phyloP scores from a whole-genome alignment of 2,797 vertebrate species.

The Alca torda region DNA sequence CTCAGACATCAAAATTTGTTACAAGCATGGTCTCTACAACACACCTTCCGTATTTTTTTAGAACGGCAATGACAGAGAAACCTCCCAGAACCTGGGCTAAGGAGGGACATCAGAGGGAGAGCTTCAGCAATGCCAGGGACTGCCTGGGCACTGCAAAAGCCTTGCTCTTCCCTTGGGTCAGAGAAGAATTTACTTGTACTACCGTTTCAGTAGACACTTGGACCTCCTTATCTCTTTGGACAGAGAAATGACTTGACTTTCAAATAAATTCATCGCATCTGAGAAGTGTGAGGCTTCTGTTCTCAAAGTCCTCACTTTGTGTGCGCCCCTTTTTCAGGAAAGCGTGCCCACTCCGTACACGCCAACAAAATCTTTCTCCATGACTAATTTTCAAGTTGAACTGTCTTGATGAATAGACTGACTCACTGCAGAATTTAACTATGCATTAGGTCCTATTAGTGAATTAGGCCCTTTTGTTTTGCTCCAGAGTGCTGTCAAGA shows the following conservation, averaged over 20 bases:
- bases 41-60: too few species aligned
- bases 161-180: neutral
- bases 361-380: conserved; percentile 55
- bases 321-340: conserved; percentile 39
- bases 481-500: conserved; percentile 51
- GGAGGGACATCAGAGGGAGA: neutral
- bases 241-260: conserved; percentile 8
- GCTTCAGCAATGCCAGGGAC: neutral
- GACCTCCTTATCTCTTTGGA: neutral
- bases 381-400: conserved; percentile 71
- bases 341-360: conserved; percentile 33
- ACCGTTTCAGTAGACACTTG: neutral
- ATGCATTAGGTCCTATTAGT: conserved; percentile 48
- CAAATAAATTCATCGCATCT: neutral
- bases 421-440: conserved; percentile 70
- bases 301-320: neutral
- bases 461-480: conserved; percentile 70
- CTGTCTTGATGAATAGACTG: conserved; percentile 71
- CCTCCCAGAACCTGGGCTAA: neutral
- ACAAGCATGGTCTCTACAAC: neutral
- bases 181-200: neutral
- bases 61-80: neutral
- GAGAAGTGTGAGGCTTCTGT: conserved; percentile 20
- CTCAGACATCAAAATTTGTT: neutral
- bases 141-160: rapidly evolving